Evolutionary conservation across 2,797 vertebrate genomes (phyloP).

Genomic region (Sibirionetta formosa): DNA sequence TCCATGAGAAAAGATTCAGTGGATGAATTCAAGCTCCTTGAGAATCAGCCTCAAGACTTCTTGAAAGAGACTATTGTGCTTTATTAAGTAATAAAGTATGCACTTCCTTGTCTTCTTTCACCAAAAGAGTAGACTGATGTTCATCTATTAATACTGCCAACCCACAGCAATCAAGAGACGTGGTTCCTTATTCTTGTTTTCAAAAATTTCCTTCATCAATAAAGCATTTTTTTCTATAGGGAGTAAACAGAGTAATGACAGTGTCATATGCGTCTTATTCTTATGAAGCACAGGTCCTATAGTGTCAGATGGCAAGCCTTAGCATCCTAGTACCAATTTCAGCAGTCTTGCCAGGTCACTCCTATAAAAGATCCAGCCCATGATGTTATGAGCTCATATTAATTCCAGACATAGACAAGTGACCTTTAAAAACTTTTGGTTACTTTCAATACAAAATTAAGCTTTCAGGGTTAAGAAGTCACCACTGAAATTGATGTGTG

Average conservation of each 20-base stretch:
- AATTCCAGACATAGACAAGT: not conserved
- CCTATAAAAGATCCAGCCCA: not conserved
- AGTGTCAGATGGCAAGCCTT: not conserved
- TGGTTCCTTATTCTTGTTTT: not conserved
- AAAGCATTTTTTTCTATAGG: not conserved
- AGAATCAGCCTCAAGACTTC: not conserved
- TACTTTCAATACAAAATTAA: not conserved
- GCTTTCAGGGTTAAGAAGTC: not conserved
- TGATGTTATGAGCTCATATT: fast-evolving
- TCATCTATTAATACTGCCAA: not conserved
- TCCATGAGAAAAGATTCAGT: not conserved
- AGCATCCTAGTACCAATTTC: not conserved
- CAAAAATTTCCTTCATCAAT: not conserved
- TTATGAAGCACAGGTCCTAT: not conserved
- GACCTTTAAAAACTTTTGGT: not conserved
- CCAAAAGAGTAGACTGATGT: not conserved
- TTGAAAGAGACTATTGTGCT: not conserved
- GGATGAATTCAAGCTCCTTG: not conserved
- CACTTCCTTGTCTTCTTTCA: not conserved
- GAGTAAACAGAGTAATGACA: not conserved
- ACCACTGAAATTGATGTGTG: not conserved
- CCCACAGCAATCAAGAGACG: not conserved
- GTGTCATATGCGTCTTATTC: not conserved
- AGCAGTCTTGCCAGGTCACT: not conserved
- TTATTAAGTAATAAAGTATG: not conserved